A percentile compares a stretch with the other conserved stretches of the same genome.
Evolutionary conservation across 2,113 vertebrate genomes (phyloP).

Genomic region (Hepsetus odoe): DNA sequence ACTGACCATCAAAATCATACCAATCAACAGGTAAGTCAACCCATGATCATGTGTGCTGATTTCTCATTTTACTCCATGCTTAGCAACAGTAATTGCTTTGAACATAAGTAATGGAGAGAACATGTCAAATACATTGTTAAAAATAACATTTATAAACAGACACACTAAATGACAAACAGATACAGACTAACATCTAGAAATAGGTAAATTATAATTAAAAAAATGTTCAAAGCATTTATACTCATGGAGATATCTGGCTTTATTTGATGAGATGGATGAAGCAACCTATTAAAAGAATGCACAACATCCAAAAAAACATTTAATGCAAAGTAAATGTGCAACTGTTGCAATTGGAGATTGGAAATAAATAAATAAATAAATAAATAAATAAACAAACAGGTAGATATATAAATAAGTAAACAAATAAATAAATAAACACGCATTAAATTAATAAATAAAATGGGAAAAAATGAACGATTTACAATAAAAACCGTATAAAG

Average conservation of each 20-base stretch:
- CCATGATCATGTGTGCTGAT: slow-evolving; percentile 70
- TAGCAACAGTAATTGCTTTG: slow-evolving; percentile 70
- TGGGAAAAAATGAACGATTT: slow-evolving; percentile 58
- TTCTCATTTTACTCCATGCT: slow-evolving; percentile 69
- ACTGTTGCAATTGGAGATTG: slow-evolving; percentile 54
- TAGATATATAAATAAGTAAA: slow-evolving; percentile 51
- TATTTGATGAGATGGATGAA: slow-evolving; percentile 70
- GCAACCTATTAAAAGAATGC: slow-evolving; percentile 61
- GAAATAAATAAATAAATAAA: slow-evolving; percentile 33
- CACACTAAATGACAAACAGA: slow-evolving; percentile 65
- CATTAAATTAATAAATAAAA: too few relatives aligned
- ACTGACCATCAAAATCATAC: slow-evolving; percentile 65
- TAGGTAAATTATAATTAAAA: slow-evolving; percentile 78
- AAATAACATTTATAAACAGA: slow-evolving; percentile 65
- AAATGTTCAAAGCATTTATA: slow-evolving; percentile 73
- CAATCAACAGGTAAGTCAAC: slow-evolving; percentile 70
- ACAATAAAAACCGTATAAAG: slow-evolving; percentile 53
- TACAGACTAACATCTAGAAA: slow-evolving; percentile 75
- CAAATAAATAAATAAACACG: slow-evolving; percentile 63
- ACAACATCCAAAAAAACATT: slow-evolving; percentile 67
- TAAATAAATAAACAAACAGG: slow-evolving; percentile 51
- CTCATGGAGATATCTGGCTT: slow-evolving; percentile 75
- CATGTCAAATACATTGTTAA: slow-evolving; percentile 59
- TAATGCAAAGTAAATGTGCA: slow-evolving; percentile 50
- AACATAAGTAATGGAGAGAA: slow-evolving; percentile 70